These are phyloP conservation scores for Ctenicera cuprea DNA, from an alignment of 2,888 invertebrate species.

Conservation along the genomic window DNA sequence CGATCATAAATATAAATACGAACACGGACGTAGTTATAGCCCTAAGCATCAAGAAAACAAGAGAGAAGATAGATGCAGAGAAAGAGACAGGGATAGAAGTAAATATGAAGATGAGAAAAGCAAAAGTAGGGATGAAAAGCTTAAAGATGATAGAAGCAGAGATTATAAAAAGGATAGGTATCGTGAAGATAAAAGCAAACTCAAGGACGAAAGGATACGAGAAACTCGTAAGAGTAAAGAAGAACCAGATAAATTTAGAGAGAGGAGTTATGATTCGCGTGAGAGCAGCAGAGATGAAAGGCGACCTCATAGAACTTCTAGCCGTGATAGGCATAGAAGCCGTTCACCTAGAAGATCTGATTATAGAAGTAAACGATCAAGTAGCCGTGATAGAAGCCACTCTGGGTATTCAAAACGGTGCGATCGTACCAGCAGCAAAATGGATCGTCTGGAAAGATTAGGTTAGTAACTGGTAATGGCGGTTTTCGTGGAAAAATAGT, in stretches of 20 bases:
- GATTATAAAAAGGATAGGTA: slow-evolving; percentile 48
- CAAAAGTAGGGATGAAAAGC: slow-evolving; percentile 34
- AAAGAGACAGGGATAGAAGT: slow-evolving; percentile 29
- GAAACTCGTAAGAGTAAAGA: slow-evolving; percentile 39
- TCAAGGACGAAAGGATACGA: slow-evolving; percentile 45
- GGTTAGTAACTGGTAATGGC: slow-evolving; percentile 64
- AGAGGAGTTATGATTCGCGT: slow-evolving; percentile 45
- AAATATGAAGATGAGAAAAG: slow-evolving; percentile 24
- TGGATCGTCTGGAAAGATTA: slow-evolving; percentile 73
- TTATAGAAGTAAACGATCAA: slow-evolving; percentile 60
- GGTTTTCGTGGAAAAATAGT: too few relatives aligned
- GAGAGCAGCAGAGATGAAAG: slow-evolving; percentile 42
- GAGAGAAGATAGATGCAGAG: slow-evolving; percentile 41
- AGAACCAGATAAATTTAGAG: slow-evolving; percentile 47
- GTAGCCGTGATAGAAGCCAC: slow-evolving; percentile 64
- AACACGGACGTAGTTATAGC: slow-evolving; percentile 17
- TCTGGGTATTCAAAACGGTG: slow-evolving; percentile 68
- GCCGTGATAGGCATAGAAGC: slow-evolving; percentile 63
- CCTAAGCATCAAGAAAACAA: slow-evolving; percentile 43
- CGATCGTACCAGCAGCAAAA: slow-evolving; percentile 71
- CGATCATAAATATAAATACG: slow-evolving; percentile 24
- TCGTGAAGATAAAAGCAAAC: slow-evolving; percentile 37
- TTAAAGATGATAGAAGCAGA: slow-evolving; percentile 46
- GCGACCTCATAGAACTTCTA: slow-evolving; percentile 50
- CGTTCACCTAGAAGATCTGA: slow-evolving; percentile 60